Base-by-base conservation (phyloP, 2,888 invertebrate genomes). In the Sinohyriopsis cumingii region DNA sequence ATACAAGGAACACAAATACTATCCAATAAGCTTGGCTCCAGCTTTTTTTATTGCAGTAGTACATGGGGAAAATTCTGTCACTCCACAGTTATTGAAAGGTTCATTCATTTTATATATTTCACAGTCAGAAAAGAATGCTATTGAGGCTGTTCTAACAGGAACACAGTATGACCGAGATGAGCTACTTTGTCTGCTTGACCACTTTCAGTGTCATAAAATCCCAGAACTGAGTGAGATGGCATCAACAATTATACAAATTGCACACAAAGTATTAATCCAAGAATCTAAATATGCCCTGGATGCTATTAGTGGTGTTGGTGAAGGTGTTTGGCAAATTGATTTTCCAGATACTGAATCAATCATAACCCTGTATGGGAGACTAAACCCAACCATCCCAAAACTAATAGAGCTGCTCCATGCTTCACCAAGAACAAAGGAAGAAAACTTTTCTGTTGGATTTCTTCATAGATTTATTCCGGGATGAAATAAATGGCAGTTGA, bases 211-310 rank as follows among this genome's bases (percentile, higher is more conserved):
- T 53, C 57, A 61, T 12, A 24, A 33, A 57, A 56, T 68, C 24
- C 68, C 68, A 5, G 5, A 63, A 22, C 24, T 20, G 22, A 61
- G 61, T 22, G 63, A 59, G 22, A 24, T 69, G 28, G 20, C 53
- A 54, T 25, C n/a, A 7, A 45, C 64, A 3, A 55, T 69, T 57
- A 56, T 69, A 22, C 69, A 69, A 59, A 69, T 61, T 20, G 65
- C 61, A 18, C 65, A 69, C 55, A 69, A 63, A 22, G 57, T 62
- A 5, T 19, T 69, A 19, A 62, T 69, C 22, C 69, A 65, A 54
- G 65, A 69, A 65, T 65, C 69, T 5, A 69, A 69, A 69, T 69
- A 65, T 69, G 69, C 65, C 33, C 20, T 69, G 0, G 69, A 69
- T 55, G 61, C 65, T 3, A n/a, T 69, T 33, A 45, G 55, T 53